Base-by-base conservation (phyloP, 2,888 invertebrate species). In the Trichogramma dendrolimi region DNA sequence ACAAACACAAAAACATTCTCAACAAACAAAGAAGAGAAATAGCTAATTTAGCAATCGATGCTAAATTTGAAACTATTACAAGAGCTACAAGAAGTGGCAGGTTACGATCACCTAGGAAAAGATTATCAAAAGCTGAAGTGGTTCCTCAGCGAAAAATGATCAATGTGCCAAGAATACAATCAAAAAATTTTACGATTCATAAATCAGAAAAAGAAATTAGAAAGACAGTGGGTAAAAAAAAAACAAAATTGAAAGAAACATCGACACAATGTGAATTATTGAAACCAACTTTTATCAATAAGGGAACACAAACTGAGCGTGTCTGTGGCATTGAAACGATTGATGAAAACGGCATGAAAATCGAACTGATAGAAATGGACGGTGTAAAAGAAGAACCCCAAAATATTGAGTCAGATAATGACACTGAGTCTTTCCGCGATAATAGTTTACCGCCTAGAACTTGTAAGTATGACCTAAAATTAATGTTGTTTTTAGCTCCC, bases 1-100 rank as follows among this genome's bases (percentile, higher is more conserved):
- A 54, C 48, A 62, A 58, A 49, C 10, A 56, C 4, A 52, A 54
- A 41, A 64, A 64, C 7, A 14, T 65, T 4, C 63, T 69, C 10
- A 72, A 69, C 46, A 76, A 72, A 49, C 71, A 73, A 11, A 68
- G 73, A 8, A 65, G 73, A 46, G 77, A 77, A 63, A 70, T 77
- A 6, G 71, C 75, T 2, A 77, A 77, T 67, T 67, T 77, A 47
- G 70, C 67, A 0, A 77, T 77, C 54, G 74, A 77, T 48, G 76
- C 75, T 1, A 77, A 76, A 61, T 70, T 77, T 8, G 71, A 72
- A 27, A 71, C 74, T 0, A 67, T 70, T 10, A 66, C 71, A n/a
- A 70, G 74, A 4, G 72, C 73, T 1, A 72, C 73, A 1, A 69
- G 75, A 10, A 70, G 65, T 8, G 59, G 71, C n/a, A 62, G 70